Percentiles rank a stretch among this genome's conserved stretches.
phyloP scores from a whole-genome alignment of 2,113 vertebrate species.

The Anhinga anhinga region DNA sequence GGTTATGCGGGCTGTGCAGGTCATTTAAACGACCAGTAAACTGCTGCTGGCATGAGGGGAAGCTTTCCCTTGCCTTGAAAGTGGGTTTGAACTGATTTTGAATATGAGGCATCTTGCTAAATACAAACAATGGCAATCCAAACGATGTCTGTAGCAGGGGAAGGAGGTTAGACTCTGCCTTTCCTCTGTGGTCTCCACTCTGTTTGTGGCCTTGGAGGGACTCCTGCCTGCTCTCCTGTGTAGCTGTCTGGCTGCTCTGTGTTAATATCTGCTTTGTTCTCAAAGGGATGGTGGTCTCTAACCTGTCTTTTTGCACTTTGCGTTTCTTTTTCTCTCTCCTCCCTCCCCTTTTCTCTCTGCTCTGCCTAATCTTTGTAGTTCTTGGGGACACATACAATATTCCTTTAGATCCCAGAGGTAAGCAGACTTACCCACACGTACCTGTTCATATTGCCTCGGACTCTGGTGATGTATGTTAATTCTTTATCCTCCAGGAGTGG shows the following conservation, averaged over 20 bases:
- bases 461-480: constrained; percentile 12
- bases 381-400: constrained; percentile 99
- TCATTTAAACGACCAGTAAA: neutral
- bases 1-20: neutral
- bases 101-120: neutral
- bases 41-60: neutral
- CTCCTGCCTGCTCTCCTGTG: neutral
- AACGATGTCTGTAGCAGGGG: neutral
- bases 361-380: constrained; percentile 86
- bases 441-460: neutral
- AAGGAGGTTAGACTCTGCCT: neutral
- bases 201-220: neutral
- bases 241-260: constrained; percentile 48
- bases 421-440: constrained; percentile 71
- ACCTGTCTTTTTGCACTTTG: constrained; percentile 88
- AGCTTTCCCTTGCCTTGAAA: neutral
- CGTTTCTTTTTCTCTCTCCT: constrained; percentile 78
- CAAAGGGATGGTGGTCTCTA: constrained; percentile 77
- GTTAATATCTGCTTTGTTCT: constrained; percentile 77
- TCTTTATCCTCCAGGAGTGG: neutral
- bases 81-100: neutral
- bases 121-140: neutral
- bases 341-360: constrained; percentile 72
- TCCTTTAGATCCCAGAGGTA: constrained; percentile 99
- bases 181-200: neutral